phyloP scores from a whole-genome alignment of 2,797 vertebrate genomes.

The Falco naumanni region DNA sequence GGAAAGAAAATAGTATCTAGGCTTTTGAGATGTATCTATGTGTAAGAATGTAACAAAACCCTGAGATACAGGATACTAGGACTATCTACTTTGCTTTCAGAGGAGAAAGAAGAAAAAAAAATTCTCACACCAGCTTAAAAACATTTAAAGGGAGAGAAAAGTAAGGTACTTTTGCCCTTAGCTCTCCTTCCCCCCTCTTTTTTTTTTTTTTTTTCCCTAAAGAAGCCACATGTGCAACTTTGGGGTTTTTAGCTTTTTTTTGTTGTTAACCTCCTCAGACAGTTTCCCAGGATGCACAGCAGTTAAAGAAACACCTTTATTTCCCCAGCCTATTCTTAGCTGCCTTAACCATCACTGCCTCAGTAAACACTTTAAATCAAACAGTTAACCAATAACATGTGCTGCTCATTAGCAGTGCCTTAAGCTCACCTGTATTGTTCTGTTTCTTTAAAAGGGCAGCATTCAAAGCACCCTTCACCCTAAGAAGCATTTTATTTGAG shows the following conservation, averaged over 20 bases:
- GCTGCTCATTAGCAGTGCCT: slow-evolving; percentile 56
- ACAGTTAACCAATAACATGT: slow-evolving; percentile 40
- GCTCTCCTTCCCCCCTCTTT: not conserved
- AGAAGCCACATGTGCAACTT: not conserved
- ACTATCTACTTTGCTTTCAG: not conserved
- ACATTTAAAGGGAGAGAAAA: not conserved
- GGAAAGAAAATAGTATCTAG: not conserved
- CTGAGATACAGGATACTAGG: not conserved
- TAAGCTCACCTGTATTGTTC: slow-evolving; percentile 39
- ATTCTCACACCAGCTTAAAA: not conserved
- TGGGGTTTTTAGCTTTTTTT: not conserved
- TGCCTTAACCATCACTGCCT: not conserved
- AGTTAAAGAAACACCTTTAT: slow-evolving; percentile 5
- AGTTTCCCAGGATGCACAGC: not conserved
- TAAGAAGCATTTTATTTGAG: slow-evolving; percentile 45
- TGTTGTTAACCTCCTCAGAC: not conserved
- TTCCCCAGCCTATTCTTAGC: not conserved
- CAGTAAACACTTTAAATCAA: slow-evolving; percentile 8
- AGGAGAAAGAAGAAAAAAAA: not conserved
- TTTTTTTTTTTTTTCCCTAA: not conserved
- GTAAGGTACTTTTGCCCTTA: not conserved
- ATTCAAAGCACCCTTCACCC: slow-evolving; percentile 35
- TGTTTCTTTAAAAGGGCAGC: slow-evolving; percentile 19
- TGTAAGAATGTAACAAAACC: not conserved
- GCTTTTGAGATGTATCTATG: not conserved